These are phyloP conservation scores for Epinephelus malabaricus DNA, from an alignment of 2,797 vertebrate genomes.

Conservation along the genomic window DNA sequence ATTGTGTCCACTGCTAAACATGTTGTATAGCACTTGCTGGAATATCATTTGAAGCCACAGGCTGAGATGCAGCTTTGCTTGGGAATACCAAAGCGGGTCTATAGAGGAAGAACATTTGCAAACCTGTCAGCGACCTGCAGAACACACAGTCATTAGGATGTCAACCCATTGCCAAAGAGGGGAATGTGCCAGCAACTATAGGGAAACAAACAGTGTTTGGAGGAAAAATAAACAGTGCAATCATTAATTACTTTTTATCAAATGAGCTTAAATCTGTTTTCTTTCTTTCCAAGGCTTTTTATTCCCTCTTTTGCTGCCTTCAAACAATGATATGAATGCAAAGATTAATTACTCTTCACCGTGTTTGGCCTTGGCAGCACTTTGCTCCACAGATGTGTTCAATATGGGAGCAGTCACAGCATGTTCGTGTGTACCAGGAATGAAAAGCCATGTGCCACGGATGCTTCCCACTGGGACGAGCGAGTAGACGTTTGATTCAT, in stretches of 20 bases:
- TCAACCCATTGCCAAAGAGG: constrained; percentile 31
- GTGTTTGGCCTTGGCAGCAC: constrained; percentile 64
- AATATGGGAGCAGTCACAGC: constrained; percentile 65
- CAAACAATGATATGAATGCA: constrained; percentile 74
- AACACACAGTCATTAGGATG: constrained; percentile 39
- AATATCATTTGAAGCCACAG: constrained; percentile 62
- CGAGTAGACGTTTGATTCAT: constrained; percentile 53
- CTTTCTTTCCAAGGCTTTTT: constrained; percentile 14
- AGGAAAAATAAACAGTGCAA: constrained; percentile 61
- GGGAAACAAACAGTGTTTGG: constrained; percentile 51
- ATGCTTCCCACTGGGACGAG: constrained; percentile 45
- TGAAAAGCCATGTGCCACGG: constrained; percentile 48
- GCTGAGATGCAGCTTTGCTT: constrained; percentile 51
- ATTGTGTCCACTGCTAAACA: constrained; percentile 67
- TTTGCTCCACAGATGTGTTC: constrained; percentile 71
- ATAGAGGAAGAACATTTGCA: constrained; percentile 53
- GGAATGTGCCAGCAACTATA: constrained; percentile 34
- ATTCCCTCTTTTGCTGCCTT: constrained; percentile 46
- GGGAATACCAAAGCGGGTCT: constrained; percentile 38
- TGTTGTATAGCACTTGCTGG: constrained; percentile 61
- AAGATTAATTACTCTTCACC: constrained; percentile 65
- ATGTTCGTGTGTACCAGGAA: constrained; percentile 48
- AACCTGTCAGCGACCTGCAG: constrained; percentile 48
- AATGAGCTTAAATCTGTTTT: constrained; percentile 50
- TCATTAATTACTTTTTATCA: constrained; percentile 63